These are phyloP conservation scores for Rana temporaria DNA, from an alignment of 2,113 vertebrate genomes.

Conservation along the genomic window DNA sequence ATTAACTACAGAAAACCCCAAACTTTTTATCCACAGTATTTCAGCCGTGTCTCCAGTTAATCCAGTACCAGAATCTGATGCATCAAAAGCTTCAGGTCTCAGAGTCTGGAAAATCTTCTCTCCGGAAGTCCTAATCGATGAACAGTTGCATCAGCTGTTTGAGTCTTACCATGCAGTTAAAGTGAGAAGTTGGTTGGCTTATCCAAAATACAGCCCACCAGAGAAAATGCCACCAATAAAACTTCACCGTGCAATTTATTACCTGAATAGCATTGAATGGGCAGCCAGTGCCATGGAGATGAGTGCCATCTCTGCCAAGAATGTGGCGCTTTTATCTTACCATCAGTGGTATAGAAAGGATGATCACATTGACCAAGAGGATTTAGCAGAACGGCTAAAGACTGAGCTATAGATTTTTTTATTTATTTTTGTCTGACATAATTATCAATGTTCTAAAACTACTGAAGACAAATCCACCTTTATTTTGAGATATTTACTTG, in stretches of 20 bases:
- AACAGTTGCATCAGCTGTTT: constrained; percentile 81
- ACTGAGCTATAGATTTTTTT: constrained; percentile 79
- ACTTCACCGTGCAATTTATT: constrained; percentile 86
- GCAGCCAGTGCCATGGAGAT: constrained; percentile 92
- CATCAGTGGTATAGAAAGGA: constrained; percentile 83
- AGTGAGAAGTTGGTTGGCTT: constrained; percentile 83
- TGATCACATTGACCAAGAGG: constrained; percentile 83
- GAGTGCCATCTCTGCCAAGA: constrained; percentile 86
- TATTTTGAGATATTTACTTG: no score
- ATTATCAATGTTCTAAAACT: not conserved
- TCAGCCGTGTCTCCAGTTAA: constrained; percentile 71
- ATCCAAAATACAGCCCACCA: constrained; percentile 78
- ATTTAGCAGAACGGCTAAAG: constrained; percentile 82
- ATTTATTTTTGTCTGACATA: not conserved
- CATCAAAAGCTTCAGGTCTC: constrained; percentile 50
- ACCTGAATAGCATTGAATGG: constrained; percentile 85
- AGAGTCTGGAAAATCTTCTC: constrained; percentile 91
- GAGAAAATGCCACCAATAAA: constrained; percentile 81
- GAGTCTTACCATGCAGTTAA: constrained; percentile 76
- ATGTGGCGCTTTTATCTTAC: constrained; percentile 84
- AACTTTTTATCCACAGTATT: constrained; percentile 77
- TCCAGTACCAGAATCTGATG: constrained; percentile 46
- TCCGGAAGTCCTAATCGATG: constrained; percentile 69
- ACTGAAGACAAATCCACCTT: not conserved
- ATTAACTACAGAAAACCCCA: constrained; percentile 79